Percentiles rank a stretch among this genome's conserved stretches.
These are phyloP conservation scores for Caretta caretta DNA, from an alignment of 2,113 vertebrate species.

Conservation along the genomic window DNA sequence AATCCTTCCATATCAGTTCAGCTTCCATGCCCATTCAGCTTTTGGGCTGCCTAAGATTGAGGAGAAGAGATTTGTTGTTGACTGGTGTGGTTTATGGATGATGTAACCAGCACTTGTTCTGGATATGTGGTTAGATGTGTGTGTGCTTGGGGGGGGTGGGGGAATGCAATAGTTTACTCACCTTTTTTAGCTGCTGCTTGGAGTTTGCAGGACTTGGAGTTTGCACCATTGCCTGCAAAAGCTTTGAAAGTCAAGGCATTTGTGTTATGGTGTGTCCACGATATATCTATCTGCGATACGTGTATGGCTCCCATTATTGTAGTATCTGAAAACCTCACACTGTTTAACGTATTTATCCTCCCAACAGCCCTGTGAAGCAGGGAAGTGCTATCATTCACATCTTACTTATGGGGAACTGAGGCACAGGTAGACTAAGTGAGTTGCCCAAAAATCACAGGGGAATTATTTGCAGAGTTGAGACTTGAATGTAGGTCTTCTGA, in stretches of 20 bases:
- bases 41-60: conserved; percentile 56
- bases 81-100: neutral
- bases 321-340: neutral
- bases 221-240: neutral
- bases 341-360: neutral
- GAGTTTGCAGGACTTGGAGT: neutral
- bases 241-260: neutral
- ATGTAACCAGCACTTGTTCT: neutral
- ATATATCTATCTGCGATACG: neutral
- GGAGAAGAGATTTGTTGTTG: conserved; percentile 52
- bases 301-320: neutral
- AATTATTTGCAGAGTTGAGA: neutral
- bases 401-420: neutral
- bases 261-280: neutral
- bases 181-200: neutral
- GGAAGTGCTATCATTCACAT: neutral
- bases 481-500: neutral
- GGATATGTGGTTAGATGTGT: neutral
- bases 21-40: conserved; percentile 59
- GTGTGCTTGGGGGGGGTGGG: neutral
- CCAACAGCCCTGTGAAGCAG: neutral
- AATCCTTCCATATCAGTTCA: too few species aligned
- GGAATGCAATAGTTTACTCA: neutral
- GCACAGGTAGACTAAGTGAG: neutral
- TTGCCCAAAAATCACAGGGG: neutral